phyloP scores from a whole-genome alignment of 2,113 vertebrate species.

The Corythornis cristatus region DNA sequence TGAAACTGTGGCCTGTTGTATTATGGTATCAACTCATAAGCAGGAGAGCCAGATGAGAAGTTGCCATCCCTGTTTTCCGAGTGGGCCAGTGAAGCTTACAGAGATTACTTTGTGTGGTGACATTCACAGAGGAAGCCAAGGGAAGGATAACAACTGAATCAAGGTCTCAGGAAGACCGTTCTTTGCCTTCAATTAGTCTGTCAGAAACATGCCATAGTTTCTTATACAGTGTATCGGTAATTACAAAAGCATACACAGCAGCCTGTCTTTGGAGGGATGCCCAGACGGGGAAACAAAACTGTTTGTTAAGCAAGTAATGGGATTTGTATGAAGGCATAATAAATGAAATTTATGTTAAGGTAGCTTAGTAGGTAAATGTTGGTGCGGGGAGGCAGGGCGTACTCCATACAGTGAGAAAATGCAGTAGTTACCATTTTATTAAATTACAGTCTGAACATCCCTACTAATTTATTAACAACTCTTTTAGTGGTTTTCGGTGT shows the following conservation, averaged over 20 bases:
- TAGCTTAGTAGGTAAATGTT: neutral
- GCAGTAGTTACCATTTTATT: neutral
- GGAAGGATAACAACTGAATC: neutral
- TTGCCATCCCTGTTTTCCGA: neutral
- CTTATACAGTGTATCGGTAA: neutral
- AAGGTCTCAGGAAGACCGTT: neutral
- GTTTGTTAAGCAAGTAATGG: constrained; percentile 39
- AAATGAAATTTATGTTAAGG: constrained; percentile 33
- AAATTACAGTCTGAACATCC: neutral
- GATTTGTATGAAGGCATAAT: constrained; percentile 34
- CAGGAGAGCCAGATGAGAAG: neutral
- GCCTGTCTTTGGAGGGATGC: constrained; percentile 31
- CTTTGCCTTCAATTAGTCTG: constrained; percentile 1
- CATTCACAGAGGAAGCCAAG: neutral
- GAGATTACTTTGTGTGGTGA: neutral
- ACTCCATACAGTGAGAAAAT: neutral
- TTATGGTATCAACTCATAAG: rapidly evolving
- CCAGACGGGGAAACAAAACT: constrained; percentile 32
- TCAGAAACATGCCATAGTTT: neutral
- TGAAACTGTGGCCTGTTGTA: rapidly evolving
- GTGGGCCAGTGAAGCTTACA: neutral
- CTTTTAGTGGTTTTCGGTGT: neutral
- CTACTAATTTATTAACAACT: neutral
- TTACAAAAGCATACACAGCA: constrained; percentile 1
- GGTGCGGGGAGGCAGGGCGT: rapidly evolving